Conservation (phyloP, 2,888 invertebrate species). For the Leistus spinibarbis region DNA sequence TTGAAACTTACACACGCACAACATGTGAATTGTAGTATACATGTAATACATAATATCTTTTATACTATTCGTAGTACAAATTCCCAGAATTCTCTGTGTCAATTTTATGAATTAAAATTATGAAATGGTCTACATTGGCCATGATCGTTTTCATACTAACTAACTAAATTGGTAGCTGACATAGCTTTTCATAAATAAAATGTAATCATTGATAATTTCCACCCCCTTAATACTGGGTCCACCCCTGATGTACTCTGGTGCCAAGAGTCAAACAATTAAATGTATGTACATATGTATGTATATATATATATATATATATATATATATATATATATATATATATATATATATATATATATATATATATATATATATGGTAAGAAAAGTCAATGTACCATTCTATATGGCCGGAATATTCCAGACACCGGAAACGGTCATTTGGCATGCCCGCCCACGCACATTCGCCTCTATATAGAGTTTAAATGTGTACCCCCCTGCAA, state of each 20-base stretch:
- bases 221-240: too few relatives aligned
- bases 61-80: neutral
- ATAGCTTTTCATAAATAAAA: too few relatives aligned
- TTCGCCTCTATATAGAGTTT: neutral
- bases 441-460: neutral
- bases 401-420: neutral
- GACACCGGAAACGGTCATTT: constrained; percentile 25
- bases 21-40: neutral
- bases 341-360: too few relatives aligned
- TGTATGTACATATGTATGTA: constrained; percentile 5
- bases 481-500: neutral
- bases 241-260: neutral
- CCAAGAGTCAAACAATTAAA: neutral
- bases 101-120: neutral
- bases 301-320: neutral
- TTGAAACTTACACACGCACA: neutral
- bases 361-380: too few relatives aligned
- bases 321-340: too few relatives aligned
- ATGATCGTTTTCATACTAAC: too few relatives aligned
- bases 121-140: too few relatives aligned
- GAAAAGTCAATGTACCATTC: neutral
- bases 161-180: too few relatives aligned
- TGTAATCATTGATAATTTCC: too few relatives aligned
- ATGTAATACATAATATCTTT: neutral
- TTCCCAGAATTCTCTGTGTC: neutral